These are phyloP conservation scores for Leucopsar rothschildi DNA, from an alignment of 2,113 vertebrate genomes.

Conservation along the genomic window DNA sequence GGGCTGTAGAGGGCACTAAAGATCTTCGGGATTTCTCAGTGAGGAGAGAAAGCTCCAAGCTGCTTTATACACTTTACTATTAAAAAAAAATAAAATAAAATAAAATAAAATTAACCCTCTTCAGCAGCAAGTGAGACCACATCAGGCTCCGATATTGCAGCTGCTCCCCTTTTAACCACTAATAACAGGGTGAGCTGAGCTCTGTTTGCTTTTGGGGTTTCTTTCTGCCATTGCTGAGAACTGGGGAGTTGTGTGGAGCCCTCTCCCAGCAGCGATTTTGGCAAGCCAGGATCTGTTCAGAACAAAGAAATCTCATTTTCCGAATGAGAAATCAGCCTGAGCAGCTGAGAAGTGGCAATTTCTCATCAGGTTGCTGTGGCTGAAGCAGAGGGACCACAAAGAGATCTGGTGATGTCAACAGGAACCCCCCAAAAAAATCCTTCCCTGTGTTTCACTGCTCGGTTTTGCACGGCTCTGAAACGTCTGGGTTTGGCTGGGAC, in stretches of 20 bases:
- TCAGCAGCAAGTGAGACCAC: constrained; percentile 25
- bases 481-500: neutral
- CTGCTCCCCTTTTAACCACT: constrained; percentile 46
- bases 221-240: constrained; percentile 3
- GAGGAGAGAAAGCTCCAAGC: neutral
- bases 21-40: constrained; percentile 19
- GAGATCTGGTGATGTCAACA: neutral
- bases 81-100: neutral
- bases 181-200: constrained; percentile 25
- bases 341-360: neutral
- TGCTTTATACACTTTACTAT: neutral
- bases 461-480: neutral
- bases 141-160: constrained; percentile 13
- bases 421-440: neutral
- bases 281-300: neutral
- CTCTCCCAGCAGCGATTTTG: neutral
- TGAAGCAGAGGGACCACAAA: neutral
- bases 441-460: neutral
- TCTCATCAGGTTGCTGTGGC: neutral
- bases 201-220: constrained; percentile 49
- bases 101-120: constrained; percentile 11
- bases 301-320: neutral
- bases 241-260: neutral
- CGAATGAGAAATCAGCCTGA: neutral
- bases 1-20: constrained; percentile 64